Base-by-base conservation (phyloP, 2,888 invertebrate species). In the Eucriotettix oculatus region DNA sequence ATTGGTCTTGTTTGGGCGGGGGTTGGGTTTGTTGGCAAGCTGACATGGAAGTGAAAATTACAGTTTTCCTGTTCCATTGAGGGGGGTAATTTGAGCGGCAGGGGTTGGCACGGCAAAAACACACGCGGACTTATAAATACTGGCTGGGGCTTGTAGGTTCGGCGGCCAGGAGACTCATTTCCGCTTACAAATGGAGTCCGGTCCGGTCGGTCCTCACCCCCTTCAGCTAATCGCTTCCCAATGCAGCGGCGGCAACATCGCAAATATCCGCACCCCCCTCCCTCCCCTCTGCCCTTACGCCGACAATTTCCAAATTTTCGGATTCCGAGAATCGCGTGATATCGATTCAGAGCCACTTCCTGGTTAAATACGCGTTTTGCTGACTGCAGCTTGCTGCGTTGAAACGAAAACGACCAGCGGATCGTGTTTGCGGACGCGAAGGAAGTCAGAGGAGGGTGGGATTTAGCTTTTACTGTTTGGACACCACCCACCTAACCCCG, bases 1-100 rank as follows among this genome's bases (percentile, higher is more conserved):
- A n/a, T 48, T n/a, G 48, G 48, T n/a, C 48, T 14, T 48, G 48
- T 48, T 41, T 55, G 60, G 58, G 54, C 40, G 55, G 53, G 59
- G 48, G 12, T 41, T 55, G 60, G 58, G 54, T 42, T 54, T 55
- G 59, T 61, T 58, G 58, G 61, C 59, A 58, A 54, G 63, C 60
- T 42, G 58, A 55, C 57, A 42, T 40, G 54, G 76, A 77, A 78
- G 77, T 77, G 77, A 59, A 54, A 59, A 59, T 59, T 59, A 59
- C 59, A 59, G 55, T 59, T 59, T 59, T 59, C 59, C 59, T 59
- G 59, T 48, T 48, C 48, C 48, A 48, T 48, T 48, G 48, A 48
- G 48, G 48, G 29, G 48, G 14, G 48, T 48, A 48, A 48, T 48
- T 48, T 48, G 48, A 48, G 48, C 48, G 48, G 48, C 48, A n/a